phyloP scores from a whole-genome alignment of 2,888 invertebrate genomes.

The Seira ritae region DNA sequence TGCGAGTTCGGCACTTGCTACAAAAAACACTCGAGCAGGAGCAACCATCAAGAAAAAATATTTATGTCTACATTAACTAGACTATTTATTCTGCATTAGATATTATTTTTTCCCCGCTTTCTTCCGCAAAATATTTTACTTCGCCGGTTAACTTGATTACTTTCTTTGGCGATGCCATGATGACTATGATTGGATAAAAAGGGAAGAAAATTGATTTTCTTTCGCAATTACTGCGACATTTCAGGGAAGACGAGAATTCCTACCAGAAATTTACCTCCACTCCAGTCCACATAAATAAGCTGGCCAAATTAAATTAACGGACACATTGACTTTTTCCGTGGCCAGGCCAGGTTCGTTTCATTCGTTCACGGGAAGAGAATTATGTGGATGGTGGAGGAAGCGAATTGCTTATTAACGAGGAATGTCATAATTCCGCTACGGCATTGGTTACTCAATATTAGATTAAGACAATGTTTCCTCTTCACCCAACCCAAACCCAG shows the following conservation, averaged over 20 bases:
- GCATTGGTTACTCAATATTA: conserved; percentile 32
- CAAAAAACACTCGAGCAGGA: neutral
- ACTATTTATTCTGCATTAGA: conserved; percentile 1
- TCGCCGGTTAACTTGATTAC: neutral
- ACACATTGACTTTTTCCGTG: neutral
- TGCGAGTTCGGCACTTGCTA: neutral
- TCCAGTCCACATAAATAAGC: neutral
- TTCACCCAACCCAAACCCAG: conserved; percentile 38
- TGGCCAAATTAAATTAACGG: conserved; percentile 10
- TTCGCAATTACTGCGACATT: conserved; percentile 31
- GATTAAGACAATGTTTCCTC: conserved; percentile 37
- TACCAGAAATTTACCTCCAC: neutral
- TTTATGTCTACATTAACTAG: conserved; percentile 1
- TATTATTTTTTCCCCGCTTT: neutral
- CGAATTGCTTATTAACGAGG: conserved; percentile 4
- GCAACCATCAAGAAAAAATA: neutral
- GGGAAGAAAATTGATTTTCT: conserved; percentile 14
- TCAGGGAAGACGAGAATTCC: neutral
- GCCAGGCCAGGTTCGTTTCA: too few relatives aligned
- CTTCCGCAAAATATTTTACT: neutral
- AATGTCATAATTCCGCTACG: neutral
- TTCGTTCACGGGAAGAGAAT: neutral
- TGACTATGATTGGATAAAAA: conserved; percentile 27
- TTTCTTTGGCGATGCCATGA: neutral
- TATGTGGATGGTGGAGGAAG: neutral